Evolutionary conservation across 2,888 invertebrate genomes (phyloP).

Genomic region (Ectemnius lituratus): DNA sequence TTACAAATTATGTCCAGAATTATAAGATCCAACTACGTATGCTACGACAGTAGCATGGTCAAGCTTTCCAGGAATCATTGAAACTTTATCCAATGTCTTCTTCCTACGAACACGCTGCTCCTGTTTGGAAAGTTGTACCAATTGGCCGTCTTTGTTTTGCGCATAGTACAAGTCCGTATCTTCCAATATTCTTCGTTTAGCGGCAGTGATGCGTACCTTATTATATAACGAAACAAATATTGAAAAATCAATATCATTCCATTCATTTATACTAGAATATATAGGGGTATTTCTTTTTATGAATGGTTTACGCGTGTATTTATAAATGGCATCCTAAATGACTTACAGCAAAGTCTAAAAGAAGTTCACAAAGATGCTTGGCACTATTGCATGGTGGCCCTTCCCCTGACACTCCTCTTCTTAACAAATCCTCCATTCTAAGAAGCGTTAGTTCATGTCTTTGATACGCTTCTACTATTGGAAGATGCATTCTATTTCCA

Average conservation of each 20-base stretch:
- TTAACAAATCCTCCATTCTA: conserved; percentile 86
- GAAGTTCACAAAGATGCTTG: conserved; percentile 84
- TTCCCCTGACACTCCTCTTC: conserved; percentile 83
- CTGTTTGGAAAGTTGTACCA: conserved; percentile 81
- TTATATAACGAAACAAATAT: conserved; percentile 41
- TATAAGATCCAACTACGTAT: conserved; percentile 83
- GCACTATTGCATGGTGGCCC: conserved; percentile 83
- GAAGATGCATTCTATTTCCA: conserved; percentile 79
- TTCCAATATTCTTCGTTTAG: conserved; percentile 89
- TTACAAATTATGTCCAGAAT: conserved; percentile 51
- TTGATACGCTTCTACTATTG: conserved; percentile 86
- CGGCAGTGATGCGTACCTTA: conserved; percentile 83
- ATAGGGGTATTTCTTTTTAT: neutral
- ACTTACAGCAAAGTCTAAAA: conserved; percentile 88
- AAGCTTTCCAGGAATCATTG: conserved; percentile 90
- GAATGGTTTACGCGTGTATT: neutral
- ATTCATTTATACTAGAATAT: neutral
- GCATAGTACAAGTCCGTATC: conserved; percentile 88
- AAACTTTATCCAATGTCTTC: conserved; percentile 86
- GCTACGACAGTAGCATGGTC: conserved; percentile 93
- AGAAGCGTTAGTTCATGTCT: conserved; percentile 87
- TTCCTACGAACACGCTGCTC: conserved; percentile 85
- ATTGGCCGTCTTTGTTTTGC: conserved; percentile 79
- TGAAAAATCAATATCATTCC: neutral
- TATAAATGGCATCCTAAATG: neutral